These are phyloP conservation scores for Psilanteris sp. DNA, from an alignment of 1,140 invertebrate genomes.

Conservation along the genomic window DNA sequence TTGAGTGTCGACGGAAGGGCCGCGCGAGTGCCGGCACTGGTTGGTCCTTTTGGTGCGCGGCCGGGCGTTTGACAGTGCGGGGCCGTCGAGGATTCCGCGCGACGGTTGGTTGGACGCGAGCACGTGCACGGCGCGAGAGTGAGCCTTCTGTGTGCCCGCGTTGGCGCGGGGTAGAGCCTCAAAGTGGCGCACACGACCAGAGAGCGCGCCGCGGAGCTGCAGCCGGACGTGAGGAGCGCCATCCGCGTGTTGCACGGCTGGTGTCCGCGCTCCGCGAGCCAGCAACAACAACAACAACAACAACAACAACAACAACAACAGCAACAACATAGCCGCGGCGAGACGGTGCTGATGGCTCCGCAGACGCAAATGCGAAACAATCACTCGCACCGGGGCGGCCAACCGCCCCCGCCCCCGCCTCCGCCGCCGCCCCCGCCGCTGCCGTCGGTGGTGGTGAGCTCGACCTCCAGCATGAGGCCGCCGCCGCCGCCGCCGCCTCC, in stretches of 20 bases:
- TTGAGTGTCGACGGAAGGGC: too few relatives aligned
- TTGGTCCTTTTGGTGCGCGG: too few relatives aligned
- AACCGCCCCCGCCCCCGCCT: slow-evolving; percentile 55
- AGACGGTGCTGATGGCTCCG: slow-evolving; percentile 77
- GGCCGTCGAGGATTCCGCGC: not conserved
- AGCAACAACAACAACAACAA: slow-evolving; percentile 33
- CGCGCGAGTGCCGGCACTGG: too few relatives aligned
- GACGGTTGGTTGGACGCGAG: not conserved
- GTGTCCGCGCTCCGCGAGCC: slow-evolving; percentile 71
- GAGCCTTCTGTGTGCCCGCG: slow-evolving; percentile 66
- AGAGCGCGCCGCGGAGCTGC: slow-evolving; percentile 75
- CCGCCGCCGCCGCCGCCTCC: slow-evolving; percentile 81
- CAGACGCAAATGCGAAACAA: slow-evolving; percentile 72
- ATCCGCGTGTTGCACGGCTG: slow-evolving; percentile 78
- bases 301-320: slow-evolving; percentile 52
- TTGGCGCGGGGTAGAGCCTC: slow-evolving; percentile 64
- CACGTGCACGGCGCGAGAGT: slow-evolving; percentile 21
- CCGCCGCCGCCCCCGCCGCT: slow-evolving; percentile 54
- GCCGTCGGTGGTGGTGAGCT: slow-evolving; percentile 75
- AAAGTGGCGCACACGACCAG: slow-evolving; percentile 78
- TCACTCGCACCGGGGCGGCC: slow-evolving; percentile 49
- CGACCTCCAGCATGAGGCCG: slow-evolving; percentile 79
- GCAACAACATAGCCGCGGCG: slow-evolving; percentile 64
- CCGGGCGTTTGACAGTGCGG: not conserved
- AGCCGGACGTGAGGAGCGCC: slow-evolving; percentile 77